Evolutionary conservation across 2,888 invertebrate genomes (phyloP).

Genomic region (Aleiodes leptofemur): DNA sequence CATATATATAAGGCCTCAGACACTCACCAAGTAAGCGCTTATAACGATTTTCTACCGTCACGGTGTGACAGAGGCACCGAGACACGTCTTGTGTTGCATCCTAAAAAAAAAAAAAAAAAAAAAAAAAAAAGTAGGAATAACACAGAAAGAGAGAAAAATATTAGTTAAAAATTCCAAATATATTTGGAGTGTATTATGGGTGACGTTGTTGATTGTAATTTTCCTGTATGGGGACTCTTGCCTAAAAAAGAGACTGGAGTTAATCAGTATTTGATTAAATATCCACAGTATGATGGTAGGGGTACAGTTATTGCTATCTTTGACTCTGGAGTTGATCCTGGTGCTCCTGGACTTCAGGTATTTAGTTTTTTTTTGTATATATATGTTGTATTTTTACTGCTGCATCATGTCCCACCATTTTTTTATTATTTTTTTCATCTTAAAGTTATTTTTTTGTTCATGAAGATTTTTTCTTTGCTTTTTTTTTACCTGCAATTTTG

Average conservation of each 20-base stretch:
- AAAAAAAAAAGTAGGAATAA: no score
- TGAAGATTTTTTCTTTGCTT: no score
- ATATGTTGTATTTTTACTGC: conserved; percentile 13
- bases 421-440: conserved; percentile 20
- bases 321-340: conserved; percentile 98
- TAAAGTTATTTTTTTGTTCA: neutral
- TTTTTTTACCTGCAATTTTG: neutral
- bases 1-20: conserved; percentile 54
- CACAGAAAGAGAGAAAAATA: neutral
- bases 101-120: no score
- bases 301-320: conserved; percentile 95
- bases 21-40: conserved; percentile 53
- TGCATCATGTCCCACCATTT: conserved; percentile 25
- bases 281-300: conserved; percentile 94
- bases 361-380: conserved; percentile 43
- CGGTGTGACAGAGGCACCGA: conserved; percentile 17
- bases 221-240: conserved; percentile 89
- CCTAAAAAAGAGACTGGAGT: conserved; percentile 98
- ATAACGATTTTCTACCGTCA: conserved; percentile 47
- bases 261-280: conserved; percentile 89
- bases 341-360: conserved; percentile 95
- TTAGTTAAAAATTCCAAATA: neutral
- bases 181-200: conserved; percentile 63
- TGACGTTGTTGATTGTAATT: conserved; percentile 77
- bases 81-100: conserved; percentile 3